These are phyloP conservation scores for Synergus umbraculus DNA, from an alignment of 2,888 invertebrate species.

Conservation along the genomic window DNA sequence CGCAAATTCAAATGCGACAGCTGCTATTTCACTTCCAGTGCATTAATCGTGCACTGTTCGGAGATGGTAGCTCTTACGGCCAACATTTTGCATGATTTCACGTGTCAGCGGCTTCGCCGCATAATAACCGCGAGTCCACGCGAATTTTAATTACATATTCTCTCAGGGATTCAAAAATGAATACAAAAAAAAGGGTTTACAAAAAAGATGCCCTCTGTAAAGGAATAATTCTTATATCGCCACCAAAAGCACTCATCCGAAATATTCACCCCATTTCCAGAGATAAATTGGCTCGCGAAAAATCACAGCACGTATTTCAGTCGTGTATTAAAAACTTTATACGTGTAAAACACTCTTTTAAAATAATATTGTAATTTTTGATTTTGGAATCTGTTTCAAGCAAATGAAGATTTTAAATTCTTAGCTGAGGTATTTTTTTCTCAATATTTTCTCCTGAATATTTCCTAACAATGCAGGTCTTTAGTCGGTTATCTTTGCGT, in stretches of 20 bases:
- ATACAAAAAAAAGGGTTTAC: slow-evolving; percentile 39
- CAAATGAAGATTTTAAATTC: background rate
- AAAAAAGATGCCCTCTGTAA: slow-evolving; percentile 36
- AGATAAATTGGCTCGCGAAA: slow-evolving; percentile 12
- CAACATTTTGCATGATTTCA: slow-evolving; percentile 70
- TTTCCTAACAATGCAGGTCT: slow-evolving; percentile 28
- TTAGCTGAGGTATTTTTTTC: background rate
- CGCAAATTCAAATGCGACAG: slow-evolving; percentile 67
- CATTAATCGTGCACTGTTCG: slow-evolving; percentile 65
- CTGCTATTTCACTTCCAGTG: slow-evolving; percentile 70
- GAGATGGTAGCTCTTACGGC: slow-evolving; percentile 64
- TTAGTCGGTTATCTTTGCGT: slow-evolving; percentile 6
- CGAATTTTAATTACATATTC: slow-evolving; percentile 68
- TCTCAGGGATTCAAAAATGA: slow-evolving; percentile 48
- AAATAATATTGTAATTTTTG: too few species aligned
- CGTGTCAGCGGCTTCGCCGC: slow-evolving; percentile 67
- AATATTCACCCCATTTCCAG: slow-evolving; percentile 3
- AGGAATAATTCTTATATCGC: slow-evolving; percentile 32
- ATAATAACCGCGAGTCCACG: slow-evolving; percentile 66
- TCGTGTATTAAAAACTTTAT: too few species aligned
- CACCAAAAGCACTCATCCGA: slow-evolving; percentile 13
- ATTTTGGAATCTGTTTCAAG: background rate
- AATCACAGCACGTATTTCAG: background rate
- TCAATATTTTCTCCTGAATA: background rate
- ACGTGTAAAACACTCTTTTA: too few species aligned